Evolutionary conservation across 2,888 invertebrate genomes (phyloP).

Genomic region (Metacarcinus magister): DNA sequence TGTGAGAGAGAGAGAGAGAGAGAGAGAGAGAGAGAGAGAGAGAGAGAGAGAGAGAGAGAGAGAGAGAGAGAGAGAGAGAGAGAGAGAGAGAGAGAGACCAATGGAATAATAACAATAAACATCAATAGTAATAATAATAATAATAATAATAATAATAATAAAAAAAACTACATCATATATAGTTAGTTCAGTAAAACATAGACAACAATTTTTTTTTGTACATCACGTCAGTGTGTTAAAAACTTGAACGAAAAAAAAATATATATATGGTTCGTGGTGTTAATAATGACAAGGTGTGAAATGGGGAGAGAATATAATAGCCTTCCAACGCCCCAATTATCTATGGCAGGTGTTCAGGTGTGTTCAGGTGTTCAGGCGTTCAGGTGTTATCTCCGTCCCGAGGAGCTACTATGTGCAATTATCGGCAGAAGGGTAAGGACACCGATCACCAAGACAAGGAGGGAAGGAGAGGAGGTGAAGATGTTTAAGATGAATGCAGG

Average conservation of each 20-base stretch:
- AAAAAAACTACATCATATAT: too few species aligned
- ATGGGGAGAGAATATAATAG: background rate
- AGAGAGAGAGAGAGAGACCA: background rate
- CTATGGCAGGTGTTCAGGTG: conserved; percentile 16
- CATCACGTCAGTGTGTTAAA: background rate
- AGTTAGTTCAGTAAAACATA: background rate
- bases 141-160: too few species aligned
- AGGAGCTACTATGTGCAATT: conserved; percentile 13
- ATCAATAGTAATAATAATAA: too few species aligned
- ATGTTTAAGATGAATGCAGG: background rate
- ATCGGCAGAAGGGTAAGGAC: background rate
- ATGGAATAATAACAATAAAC: background rate
- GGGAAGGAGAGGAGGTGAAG: background rate
- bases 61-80: background rate
- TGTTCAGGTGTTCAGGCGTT: too few species aligned
- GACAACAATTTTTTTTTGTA: background rate
- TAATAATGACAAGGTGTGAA: conserved; percentile 16
- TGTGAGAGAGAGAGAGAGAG: background rate
- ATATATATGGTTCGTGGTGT: background rate
- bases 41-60: conserved; percentile 29
- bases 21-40: background rate
- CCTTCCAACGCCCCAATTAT: conserved; percentile 19
- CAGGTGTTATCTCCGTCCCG: background rate
- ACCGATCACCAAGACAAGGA: background rate
- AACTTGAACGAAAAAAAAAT: background rate